These are phyloP conservation scores for Clarias macrocephalus DNA, from an alignment of 2,113 vertebrate genomes.

Conservation along the genomic window DNA sequence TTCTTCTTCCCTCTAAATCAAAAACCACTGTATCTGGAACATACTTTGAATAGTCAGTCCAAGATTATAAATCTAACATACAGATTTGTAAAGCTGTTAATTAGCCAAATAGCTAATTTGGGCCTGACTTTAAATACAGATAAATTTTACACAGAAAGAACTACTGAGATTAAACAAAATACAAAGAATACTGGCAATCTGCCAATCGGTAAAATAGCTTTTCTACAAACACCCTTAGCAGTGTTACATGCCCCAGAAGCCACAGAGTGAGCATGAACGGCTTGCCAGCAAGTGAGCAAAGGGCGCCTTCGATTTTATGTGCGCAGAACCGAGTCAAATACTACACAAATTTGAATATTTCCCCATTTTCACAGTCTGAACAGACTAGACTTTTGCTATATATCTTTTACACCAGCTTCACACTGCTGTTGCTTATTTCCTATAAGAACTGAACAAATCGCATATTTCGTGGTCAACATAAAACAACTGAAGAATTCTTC, in stretches of 20 bases:
- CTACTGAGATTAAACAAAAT: conserved; percentile 48
- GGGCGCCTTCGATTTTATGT: conserved; percentile 21
- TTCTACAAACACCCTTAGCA: conserved; percentile 46
- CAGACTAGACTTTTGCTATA: neutral
- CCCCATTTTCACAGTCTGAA: neutral
- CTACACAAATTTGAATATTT: conserved; percentile 24
- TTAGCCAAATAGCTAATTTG: conserved; percentile 32
- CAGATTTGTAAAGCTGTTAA: conserved; percentile 2
- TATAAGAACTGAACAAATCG: neutral
- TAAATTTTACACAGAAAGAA: conserved; percentile 45
- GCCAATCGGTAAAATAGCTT: conserved; percentile 47
- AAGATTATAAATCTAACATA: conserved; percentile 1
- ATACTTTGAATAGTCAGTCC: neutral
- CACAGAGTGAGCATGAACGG: conserved; percentile 33
- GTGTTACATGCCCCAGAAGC: conserved; percentile 37
- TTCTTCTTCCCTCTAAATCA: neutral
- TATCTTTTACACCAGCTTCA: neutral
- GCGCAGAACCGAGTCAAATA: conserved; percentile 32
- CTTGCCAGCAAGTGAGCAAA: conserved; percentile 45
- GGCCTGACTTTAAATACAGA: conserved; percentile 35
- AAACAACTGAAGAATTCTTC: neutral
- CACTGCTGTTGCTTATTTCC: neutral
- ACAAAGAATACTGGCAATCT: conserved; percentile 50
- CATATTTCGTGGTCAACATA: neutral
- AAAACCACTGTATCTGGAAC: neutral